These are phyloP conservation scores for Silurus aristotelis DNA, from an alignment of 2,797 vertebrate genomes.

Conservation along the genomic window DNA sequence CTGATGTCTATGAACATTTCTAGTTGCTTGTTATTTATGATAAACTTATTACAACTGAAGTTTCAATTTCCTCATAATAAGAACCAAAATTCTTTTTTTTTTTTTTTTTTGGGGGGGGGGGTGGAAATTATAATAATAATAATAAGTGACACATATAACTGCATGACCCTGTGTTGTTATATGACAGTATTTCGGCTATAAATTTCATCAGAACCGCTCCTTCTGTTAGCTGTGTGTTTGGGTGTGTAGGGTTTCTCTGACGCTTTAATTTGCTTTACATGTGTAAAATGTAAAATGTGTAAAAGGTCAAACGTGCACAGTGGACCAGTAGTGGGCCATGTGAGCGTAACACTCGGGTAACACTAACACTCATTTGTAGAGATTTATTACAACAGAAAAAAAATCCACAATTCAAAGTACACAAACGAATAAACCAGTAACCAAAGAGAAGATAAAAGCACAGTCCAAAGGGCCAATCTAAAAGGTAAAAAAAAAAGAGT, in stretches of 20 bases:
- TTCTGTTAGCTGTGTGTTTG: not conserved
- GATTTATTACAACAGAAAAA: not conserved
- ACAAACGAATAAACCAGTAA: not conserved
- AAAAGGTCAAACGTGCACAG: too few relatives aligned
- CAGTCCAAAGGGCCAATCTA: not conserved
- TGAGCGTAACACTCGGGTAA: not conserved
- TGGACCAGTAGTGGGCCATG: not conserved
- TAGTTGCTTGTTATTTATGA: not conserved
- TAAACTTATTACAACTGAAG: not conserved
- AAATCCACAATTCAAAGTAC: not conserved
- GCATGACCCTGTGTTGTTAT: not conserved
- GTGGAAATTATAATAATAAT: too few relatives aligned
- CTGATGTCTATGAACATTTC: not conserved
- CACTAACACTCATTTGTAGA: not conserved
- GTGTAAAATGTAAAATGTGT: not conserved
- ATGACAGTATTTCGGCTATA: not conserved
- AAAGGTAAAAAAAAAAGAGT: too few relatives aligned
- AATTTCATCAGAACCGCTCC: not conserved
- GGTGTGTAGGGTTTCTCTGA: too few relatives aligned
- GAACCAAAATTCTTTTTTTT: not conserved
- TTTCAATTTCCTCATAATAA: not conserved
- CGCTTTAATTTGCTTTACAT: not conserved
- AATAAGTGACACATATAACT: not conserved
- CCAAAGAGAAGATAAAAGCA: not conserved
- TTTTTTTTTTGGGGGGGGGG: not conserved